phyloP scores from a whole-genome alignment of 2,113 vertebrate genomes.

The Ptilorrhoa leucosticta region DNA sequence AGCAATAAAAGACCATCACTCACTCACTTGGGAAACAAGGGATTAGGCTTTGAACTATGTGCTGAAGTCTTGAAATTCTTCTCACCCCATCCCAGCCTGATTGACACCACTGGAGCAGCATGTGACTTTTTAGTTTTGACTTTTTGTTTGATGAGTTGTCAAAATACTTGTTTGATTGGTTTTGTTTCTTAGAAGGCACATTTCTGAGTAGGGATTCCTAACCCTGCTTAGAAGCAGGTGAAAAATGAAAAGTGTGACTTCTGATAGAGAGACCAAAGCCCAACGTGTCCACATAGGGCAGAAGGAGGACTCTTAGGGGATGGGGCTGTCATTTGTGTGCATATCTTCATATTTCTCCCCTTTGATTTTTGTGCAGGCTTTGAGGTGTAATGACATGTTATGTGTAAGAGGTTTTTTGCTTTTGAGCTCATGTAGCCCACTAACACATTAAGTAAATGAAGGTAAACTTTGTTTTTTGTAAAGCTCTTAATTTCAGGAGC shows the following conservation, averaged over 20 bases:
- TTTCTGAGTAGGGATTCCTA: not conserved
- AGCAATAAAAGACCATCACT: not conserved
- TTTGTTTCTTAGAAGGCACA: not conserved
- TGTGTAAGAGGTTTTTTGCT: not conserved
- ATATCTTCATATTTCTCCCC: not conserved
- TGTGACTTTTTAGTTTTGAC: not conserved
- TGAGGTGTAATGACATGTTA: not conserved
- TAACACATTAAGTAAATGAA: not conserved
- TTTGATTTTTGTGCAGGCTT: not conserved
- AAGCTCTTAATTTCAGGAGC: not conserved
- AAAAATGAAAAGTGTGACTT: not conserved
- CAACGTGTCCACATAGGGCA: rapidly evolving
- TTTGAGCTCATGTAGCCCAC: not conserved
- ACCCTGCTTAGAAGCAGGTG: not conserved
- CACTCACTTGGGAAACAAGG: not conserved
- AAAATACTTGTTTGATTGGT: not conserved
- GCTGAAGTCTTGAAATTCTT: not conserved
- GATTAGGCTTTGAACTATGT: not conserved
- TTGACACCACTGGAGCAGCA: not conserved
- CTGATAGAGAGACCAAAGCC: not conserved
- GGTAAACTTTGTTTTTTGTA: not conserved
- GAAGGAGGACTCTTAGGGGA: not conserved
- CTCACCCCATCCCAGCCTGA: not conserved
- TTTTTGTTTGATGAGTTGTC: not conserved
- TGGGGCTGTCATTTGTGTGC: not conserved